A percentile compares a stretch with the other conserved stretches of the same genome.
Conservation (phyloP, 1,140 invertebrate species). For the Eulimnadia texana region DNA sequence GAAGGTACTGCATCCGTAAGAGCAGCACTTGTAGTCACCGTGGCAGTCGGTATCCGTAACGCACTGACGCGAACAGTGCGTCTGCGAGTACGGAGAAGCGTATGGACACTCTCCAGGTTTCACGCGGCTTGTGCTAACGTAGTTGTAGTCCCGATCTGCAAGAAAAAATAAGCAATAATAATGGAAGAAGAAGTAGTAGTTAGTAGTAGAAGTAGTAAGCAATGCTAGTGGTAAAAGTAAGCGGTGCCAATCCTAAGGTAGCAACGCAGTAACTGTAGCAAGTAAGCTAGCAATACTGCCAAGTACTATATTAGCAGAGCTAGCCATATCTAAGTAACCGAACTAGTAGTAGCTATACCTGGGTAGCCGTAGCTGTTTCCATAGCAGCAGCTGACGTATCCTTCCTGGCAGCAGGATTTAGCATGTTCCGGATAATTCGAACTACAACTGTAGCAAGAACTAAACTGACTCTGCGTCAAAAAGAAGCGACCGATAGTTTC, state of each 20-base stretch:
- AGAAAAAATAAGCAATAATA: no score
- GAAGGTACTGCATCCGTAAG: conserved; percentile 6
- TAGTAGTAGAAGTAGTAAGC: no score
- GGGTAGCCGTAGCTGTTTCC: background rate
- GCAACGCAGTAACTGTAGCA: no score
- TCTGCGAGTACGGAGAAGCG: conserved; percentile 1
- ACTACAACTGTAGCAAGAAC: background rate
- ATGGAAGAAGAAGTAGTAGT: no score
- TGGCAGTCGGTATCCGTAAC: conserved; percentile 2
- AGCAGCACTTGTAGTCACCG: conserved; percentile 6
- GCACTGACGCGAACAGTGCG: conserved; percentile 2
- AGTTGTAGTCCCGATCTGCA: no score
- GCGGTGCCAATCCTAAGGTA: no score
- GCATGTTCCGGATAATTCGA: background rate
- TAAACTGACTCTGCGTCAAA: conserved; percentile 6
- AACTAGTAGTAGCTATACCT: no score
- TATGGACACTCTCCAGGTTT: conserved; percentile 3
- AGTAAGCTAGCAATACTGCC: no score
- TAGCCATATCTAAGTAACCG: no score
- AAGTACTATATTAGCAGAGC: no score
- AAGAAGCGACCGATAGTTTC: conserved; percentile 10
- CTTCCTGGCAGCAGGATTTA: background rate
- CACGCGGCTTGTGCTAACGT: background rate
- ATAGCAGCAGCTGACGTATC: background rate
- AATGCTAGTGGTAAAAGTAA: no score